Conservation (phyloP, 2,113 vertebrate genomes). For the Arvicanthis niloticus region DNA sequence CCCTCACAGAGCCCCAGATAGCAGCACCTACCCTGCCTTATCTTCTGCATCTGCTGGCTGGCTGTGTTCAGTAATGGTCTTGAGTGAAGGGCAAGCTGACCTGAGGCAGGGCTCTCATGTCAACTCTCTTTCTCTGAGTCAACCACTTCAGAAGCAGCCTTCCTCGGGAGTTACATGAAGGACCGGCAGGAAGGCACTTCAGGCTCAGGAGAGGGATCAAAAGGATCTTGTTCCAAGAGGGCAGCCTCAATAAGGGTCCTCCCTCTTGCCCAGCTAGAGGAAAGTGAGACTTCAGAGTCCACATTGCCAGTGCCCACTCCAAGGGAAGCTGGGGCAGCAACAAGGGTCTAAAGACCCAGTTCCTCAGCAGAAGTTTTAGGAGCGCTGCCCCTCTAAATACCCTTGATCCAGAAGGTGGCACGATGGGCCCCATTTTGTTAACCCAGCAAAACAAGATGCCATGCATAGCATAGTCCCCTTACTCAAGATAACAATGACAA, state of each 20-base stretch:
- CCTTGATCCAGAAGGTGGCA: background rate
- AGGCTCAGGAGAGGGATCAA: conserved; percentile 71
- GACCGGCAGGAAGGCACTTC: conserved; percentile 74
- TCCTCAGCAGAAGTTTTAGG: background rate
- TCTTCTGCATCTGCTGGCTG: background rate
- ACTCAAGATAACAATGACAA: background rate
- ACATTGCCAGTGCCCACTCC: background rate
- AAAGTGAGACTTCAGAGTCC: background rate
- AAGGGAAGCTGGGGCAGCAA: background rate
- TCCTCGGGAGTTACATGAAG: conserved; percentile 59
- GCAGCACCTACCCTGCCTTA: background rate
- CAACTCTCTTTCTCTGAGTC: conserved; percentile 75
- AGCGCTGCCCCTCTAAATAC: background rate
- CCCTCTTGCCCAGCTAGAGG: background rate
- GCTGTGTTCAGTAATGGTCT: background rate
- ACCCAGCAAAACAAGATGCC: background rate
- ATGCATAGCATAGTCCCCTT: background rate
- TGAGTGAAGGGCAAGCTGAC: background rate
- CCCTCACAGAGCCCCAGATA: background rate
- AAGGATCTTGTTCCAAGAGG: background rate
- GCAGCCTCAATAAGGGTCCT: background rate
- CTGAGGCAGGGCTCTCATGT: conserved; percentile 53
- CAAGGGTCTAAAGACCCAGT: background rate
- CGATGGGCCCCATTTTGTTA: background rate
- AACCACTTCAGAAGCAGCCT: conserved; percentile 76